Base-by-base conservation (phyloP, 2,113 vertebrate species). In the Engystomops pustulosus region DNA sequence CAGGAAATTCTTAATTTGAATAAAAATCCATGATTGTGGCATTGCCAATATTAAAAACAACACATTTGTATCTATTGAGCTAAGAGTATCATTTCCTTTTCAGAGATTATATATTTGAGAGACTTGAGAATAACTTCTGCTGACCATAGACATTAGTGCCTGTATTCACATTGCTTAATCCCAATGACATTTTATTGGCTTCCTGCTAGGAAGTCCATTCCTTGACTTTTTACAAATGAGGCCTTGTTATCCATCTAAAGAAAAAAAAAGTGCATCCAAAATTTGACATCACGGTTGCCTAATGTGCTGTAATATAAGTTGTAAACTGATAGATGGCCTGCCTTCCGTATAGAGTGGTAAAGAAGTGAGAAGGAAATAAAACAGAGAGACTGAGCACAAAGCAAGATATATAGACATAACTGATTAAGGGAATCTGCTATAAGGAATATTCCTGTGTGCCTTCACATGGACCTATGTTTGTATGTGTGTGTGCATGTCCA, bases 141-240 rank as follows among this genome's bases (percentile, higher is more conserved):
- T 60, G 62, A 44, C 34, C 53, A 79, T 34, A 38, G 47, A 41
- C 55, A 60, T 79, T 38, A 60, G n/a, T 79, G 41, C 53, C n/a
- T 79, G 47, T 78, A 34, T 58, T 78, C 75, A 78, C 58, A 58
- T 78, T 53, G 49, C 51, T 38, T 78, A 78, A 78, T 78, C 75
- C 75, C 32, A 78, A 58, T 78, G 75, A 78, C 49, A 78, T 78
- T 78, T 58, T 32, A 78, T 53, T 78, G 49, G 51, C 75, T 78
- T 58, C 75, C 75, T 78, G 75, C 51, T 58, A 51, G 30, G 75
- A 78, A 78, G 75, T 78, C 75, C 75, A 78, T 78, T 78, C 34
- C 51, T 78, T 58, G 51, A 58, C 75, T 78, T 78, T 53, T 78
- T 53, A 78, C 75, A 78, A 78, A 78, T 53, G 32, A 78, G 75